Evolutionary conservation across 2,888 invertebrate species (phyloP), one percentile per base, ranked within the genome.

Genomic region (Leptinotarsa haldemani): DNA sequence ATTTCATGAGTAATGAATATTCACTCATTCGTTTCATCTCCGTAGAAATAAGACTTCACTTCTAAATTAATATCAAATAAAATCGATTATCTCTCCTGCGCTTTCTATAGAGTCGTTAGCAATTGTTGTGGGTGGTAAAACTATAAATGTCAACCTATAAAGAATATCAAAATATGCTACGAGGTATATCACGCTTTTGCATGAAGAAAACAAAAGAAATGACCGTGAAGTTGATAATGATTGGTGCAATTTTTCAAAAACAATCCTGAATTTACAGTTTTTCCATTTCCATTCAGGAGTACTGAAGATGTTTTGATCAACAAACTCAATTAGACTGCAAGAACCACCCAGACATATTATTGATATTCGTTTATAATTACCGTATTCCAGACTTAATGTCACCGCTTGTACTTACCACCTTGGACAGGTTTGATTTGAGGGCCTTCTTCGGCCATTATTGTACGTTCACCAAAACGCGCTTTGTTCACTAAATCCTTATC

Each of bases 351-450:
- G 16, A 30, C 61, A 61, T n/a, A n/a, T 61, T 40, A 61, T 61
- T 40, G 61, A 61, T 61, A 61, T 61, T n/a, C 61, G 9, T 30
- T 61, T 25, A 30, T 61, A 61, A 40, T 53, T 53, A 61, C 56
- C 50, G 56, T 73, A 16, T 63, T 52, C 56, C 52, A 47, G 20
- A 65, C 58, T 67, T 12, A 25, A 64, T 56, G 56, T 65, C 65
- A 40, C 30, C 25, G 20, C 65, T 68, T 18, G 48, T 46, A 83
- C 88, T 87, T 82, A 89, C 89, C 88, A 80, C 86, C 88, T 78
- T 90, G 88, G 73, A 92, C 88, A 56, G 91, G 91, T 74, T 89
- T 87, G 79, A 92, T 90, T 80, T 91, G 89, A 0, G 91, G 91
- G 58, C 90, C 92, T 79, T 91, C 91, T 78, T 89, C 90, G 80